Base-by-base conservation (phyloP, 2,888 invertebrate genomes). In the Sphecodes monilicornis region DNA sequence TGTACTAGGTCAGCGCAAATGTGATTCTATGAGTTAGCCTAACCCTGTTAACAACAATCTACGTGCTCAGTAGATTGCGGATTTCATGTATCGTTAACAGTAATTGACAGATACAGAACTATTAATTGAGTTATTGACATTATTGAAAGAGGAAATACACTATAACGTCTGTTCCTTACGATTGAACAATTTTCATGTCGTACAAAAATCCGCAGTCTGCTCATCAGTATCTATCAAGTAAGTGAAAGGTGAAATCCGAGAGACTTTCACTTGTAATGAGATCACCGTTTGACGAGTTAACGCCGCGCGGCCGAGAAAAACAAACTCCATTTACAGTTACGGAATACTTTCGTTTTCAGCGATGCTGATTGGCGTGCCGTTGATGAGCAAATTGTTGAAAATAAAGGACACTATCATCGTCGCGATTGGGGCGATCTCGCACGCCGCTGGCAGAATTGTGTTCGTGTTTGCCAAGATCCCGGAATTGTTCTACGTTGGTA, bases 321-420 rank as follows among this genome's bases (percentile, higher is more conserved):
- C 54, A 54, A n/a, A n/a, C 39, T 36, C 46, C 13, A n/a, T 4
- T 66, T 66, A 36, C 2, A n/a, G 36, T 60, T 29, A 46, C 22
- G 4, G 36, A 22, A 66, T 32, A 32, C 32, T 66, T 22, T 66
- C 66, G 32, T 22, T 92, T 91, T 32, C 87, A 95, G 95, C 97
- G 39, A 96, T 97, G 96, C 93, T 98, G 60, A 90, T 97, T 57
- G 97, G 96, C 0, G 96, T 97, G 74, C 98, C 97, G 0, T 85
- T 97, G 13, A 96, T 98, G 96, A 97, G 96, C 75, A 97, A 96
- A 94, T 81, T 96, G 0, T 95, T 97, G 0, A 95, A 96, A 64
- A 96, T 97, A 96, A 96, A 95, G 78, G 98, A 98, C 92, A 97
- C 97, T 4, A 39, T 96, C 1, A 97, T 98, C 87, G 96, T 97